Percentiles rank a stretch among this genome's conserved stretches.
Evolutionary conservation across 1,140 invertebrate genomes (phyloP).

Genomic region (Papilio polyxenes): DNA sequence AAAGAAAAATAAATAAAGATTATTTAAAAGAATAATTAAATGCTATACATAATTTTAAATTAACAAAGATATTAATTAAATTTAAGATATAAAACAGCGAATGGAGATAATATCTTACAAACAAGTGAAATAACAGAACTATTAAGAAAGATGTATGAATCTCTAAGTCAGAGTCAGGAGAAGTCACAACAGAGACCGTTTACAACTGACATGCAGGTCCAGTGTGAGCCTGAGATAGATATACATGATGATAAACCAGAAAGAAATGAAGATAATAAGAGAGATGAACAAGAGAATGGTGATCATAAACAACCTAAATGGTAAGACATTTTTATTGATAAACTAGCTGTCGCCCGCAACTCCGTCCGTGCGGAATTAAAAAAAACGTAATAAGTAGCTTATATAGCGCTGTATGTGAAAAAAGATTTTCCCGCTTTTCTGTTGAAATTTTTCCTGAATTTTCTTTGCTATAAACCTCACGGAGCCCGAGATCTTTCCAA

Average conservation of each 20-base stretch:
- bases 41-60: too few species aligned
- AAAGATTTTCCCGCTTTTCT: too few species aligned
- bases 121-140: slow-evolving; percentile 66
- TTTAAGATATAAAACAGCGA: slow-evolving; percentile 63
- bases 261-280: slow-evolving; percentile 29
- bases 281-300: background rate
- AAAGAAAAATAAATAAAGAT: too few species aligned
- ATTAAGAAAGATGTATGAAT: slow-evolving; percentile 71
- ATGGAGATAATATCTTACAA: slow-evolving; percentile 60
- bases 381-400: too few species aligned
- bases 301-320: background rate
- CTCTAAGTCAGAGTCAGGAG: slow-evolving; percentile 61
- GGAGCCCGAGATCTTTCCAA: too few species aligned
- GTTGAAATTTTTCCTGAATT: too few species aligned
- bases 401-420: too few species aligned
- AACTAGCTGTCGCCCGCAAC: too few species aligned
- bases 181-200: slow-evolving; percentile 40
- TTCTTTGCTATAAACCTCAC: too few species aligned
- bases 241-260: slow-evolving; percentile 15
- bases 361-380: too few species aligned
- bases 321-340: background rate
- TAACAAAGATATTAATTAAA: background rate
- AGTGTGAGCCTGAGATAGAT: slow-evolving; percentile 41
- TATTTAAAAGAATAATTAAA: too few species aligned
- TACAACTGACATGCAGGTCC: slow-evolving; percentile 59